A percentile compares a stretch with the other conserved stretches of the same genome.
Evolutionary conservation across 2,797 vertebrate species (phyloP).

Genomic region (Carcharodon carcharias): DNA sequence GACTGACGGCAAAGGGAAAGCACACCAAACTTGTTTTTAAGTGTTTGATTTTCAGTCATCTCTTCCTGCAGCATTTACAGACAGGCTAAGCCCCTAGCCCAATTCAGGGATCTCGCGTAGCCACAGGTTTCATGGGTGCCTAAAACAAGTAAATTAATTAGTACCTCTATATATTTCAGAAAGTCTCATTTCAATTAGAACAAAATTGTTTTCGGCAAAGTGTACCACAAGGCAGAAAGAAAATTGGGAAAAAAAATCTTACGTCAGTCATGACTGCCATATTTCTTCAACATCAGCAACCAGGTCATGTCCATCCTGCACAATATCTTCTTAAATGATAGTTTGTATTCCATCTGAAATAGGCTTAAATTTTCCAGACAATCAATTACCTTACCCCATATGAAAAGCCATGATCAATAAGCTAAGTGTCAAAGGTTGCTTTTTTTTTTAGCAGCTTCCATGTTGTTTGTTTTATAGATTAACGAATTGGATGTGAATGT

Average conservation of each 20-base stretch:
- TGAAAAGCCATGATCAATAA: not conserved
- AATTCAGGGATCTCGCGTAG: not conserved
- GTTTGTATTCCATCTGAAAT: not conserved
- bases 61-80: not conserved
- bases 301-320: not conserved
- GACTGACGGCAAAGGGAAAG: no score
- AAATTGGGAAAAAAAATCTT: not conserved
- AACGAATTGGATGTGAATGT: no score
- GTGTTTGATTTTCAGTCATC: not conserved
- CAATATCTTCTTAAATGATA: not conserved
- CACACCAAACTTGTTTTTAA: not conserved
- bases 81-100: not conserved
- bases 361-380: not conserved
- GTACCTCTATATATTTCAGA: not conserved
- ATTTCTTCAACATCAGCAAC: not conserved
- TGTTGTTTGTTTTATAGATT: no score
- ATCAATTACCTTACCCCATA: not conserved
- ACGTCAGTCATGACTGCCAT: not conserved
- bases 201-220: constrained; percentile 5
- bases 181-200: not conserved
- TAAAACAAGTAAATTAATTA: not conserved
- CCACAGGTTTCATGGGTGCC: no score
- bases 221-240: not conserved
- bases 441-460: not conserved
- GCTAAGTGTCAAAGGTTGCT: not conserved